Conservation (phyloP, 2,888 invertebrate genomes). For the Lomographa bimaculata region DNA sequence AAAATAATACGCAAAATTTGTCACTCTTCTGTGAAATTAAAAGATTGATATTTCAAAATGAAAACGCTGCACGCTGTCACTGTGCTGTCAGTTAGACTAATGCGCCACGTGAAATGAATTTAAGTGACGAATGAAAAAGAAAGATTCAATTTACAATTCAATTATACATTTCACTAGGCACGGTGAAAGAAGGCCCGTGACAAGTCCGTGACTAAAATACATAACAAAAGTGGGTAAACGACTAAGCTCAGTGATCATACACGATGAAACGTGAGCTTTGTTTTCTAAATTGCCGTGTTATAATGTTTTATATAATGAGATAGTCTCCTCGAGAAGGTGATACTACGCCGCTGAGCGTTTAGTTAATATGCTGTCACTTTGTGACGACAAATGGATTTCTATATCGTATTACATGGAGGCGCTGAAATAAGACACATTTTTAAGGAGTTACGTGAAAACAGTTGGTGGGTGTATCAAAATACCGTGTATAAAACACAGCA, state of each 20-base stretch:
- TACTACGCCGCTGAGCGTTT: slow-evolving; percentile 20
- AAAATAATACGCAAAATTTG: too few relatives aligned
- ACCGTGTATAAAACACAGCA: too few relatives aligned
- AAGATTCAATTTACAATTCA: slow-evolving; percentile 20
- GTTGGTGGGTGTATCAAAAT: too few relatives aligned
- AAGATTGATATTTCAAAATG: too few relatives aligned
- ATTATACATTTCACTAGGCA: slow-evolving; percentile 15
- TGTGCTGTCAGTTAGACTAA: too few relatives aligned
- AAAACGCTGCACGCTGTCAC: too few relatives aligned
- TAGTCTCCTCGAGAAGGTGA: slow-evolving; percentile 22
- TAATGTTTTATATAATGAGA: slow-evolving; percentile 24
- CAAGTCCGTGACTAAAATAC: slow-evolving; percentile 27
- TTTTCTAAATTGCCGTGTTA: slow-evolving; percentile 25
- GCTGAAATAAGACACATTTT: slow-evolving; percentile 8
- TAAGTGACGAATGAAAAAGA: slow-evolving; percentile 11
- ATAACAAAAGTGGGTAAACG: slow-evolving; percentile 19
- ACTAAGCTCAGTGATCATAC: slow-evolving; percentile 13
- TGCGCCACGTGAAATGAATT: slow-evolving; percentile 11
- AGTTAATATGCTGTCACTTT: slow-evolving; percentile 26
- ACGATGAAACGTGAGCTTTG: slow-evolving; percentile 26
- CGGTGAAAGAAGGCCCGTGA: slow-evolving; percentile 11
- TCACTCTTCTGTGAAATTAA: too few relatives aligned
- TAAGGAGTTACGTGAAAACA: too few relatives aligned
- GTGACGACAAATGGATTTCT: slow-evolving; percentile 19
- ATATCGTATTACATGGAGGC: slow-evolving; percentile 5